Conservation (phyloP, 2,797 vertebrate species). For the Neomorphus geoffroyi region DNA sequence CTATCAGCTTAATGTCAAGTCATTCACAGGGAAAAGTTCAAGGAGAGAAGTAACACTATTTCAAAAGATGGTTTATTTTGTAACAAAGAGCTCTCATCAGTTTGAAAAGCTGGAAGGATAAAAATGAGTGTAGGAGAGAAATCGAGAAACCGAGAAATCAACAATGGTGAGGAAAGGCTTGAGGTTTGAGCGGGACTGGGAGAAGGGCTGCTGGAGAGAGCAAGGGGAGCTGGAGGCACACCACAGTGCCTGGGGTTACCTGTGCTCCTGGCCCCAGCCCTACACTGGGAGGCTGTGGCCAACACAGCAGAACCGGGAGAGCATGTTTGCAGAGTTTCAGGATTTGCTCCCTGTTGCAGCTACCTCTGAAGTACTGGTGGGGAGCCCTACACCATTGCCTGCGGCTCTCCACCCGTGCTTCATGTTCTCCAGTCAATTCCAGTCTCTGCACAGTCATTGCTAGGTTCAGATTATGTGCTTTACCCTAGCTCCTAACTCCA, state of each 20-base stretch:
- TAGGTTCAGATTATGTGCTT: background rate
- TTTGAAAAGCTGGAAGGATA: constrained; percentile 11
- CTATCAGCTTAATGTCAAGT: constrained; percentile 62
- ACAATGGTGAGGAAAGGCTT: background rate
- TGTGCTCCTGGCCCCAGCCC: background rate
- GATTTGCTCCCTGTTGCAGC: background rate
- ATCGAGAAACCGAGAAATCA: background rate
- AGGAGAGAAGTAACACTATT: constrained; percentile 69
- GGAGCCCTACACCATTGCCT: rapidly evolving
- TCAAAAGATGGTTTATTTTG: constrained; percentile 48
- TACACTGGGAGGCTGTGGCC: background rate
- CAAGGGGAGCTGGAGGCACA: too few relatives aligned
- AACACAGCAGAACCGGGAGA: rapidly evolving
- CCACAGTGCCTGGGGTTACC: rapidly evolving
- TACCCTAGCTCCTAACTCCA: background rate
- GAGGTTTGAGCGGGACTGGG: background rate
- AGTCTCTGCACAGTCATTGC: background rate
- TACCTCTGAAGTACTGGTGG: background rate
- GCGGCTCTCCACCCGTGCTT: background rate
- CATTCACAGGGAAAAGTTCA: constrained; percentile 66
- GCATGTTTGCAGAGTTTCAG: background rate
- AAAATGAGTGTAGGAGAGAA: constrained; percentile 25
- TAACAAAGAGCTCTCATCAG: constrained; percentile 31
- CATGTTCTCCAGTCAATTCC: background rate
- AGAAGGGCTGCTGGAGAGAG: background rate